Evolutionary conservation across 2,113 vertebrate species (phyloP).

Genomic region (Dipodomys spectabilis): DNA sequence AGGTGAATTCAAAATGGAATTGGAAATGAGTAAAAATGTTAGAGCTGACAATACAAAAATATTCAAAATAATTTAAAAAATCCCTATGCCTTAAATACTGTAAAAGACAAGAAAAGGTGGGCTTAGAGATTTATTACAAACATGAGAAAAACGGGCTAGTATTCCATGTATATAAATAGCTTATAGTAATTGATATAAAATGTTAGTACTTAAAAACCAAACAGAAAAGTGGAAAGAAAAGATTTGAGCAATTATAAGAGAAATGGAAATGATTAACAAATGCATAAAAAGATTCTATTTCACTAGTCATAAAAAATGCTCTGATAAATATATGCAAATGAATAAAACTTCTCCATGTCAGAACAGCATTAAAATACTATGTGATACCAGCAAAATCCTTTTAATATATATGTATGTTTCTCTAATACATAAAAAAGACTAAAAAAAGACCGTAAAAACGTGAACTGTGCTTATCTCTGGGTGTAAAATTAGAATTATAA

Average conservation of each 20-base stretch:
- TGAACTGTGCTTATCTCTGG: background rate
- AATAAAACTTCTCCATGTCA: background rate
- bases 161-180: background rate
- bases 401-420: background rate
- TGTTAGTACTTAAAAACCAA: background rate
- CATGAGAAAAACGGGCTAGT: background rate
- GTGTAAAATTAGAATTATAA: background rate
- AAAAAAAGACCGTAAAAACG: background rate
- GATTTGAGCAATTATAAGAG: background rate
- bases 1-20: background rate
- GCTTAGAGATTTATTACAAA: constrained; percentile 17
- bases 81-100: background rate
- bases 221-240: background rate
- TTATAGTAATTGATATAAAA: background rate
- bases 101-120: background rate
- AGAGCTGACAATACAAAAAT: background rate
- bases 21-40: background rate
- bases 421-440: background rate
- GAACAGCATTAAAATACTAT: background rate
- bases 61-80: background rate
- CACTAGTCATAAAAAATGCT: background rate
- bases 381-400: background rate
- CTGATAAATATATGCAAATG: constrained; percentile 1
- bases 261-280: background rate
- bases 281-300: background rate